Evolutionary conservation across 35 echinoderm and acorn worm species (phyloP).

Genomic region (Ptychodera flava): DNA sequence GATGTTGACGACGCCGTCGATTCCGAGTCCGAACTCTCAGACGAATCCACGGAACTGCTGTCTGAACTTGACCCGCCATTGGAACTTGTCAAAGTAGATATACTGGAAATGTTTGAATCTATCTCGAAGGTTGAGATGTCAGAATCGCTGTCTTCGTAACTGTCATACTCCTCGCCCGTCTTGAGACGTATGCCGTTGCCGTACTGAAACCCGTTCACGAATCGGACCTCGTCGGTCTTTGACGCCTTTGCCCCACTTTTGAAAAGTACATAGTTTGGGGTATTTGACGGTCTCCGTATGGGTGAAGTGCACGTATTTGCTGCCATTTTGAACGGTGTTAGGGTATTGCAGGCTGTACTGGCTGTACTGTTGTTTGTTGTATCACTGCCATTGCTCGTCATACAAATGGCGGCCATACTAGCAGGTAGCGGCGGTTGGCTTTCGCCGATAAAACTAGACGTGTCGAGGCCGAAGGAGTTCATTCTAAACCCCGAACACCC

Average conservation of each 20-base stretch:
- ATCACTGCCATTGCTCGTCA: background rate
- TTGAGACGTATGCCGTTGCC: background rate
- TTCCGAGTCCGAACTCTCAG: background rate
- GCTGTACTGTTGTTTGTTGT: background rate
- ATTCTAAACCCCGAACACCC: background rate
- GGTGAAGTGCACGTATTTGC: background rate
- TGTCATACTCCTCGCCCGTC: background rate
- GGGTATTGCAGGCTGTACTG: background rate
- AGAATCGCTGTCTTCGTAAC: background rate
- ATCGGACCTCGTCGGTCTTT: background rate
- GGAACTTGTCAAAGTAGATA: background rate
- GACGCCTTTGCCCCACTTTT: background rate
- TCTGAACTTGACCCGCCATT: background rate
- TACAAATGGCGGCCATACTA: background rate
- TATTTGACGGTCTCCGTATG: background rate
- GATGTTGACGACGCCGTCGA: background rate
- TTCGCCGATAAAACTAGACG: background rate
- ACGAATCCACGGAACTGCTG: background rate
- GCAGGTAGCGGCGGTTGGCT: background rate
- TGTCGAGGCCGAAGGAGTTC: background rate
- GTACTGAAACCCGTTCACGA: background rate
- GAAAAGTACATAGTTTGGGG: background rate
- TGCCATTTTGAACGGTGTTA: background rate
- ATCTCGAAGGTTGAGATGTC: background rate
- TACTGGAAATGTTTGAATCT: background rate